phyloP scores from a whole-genome alignment of 2,113 vertebrate species.

The Notarius quadriscutis region DNA sequence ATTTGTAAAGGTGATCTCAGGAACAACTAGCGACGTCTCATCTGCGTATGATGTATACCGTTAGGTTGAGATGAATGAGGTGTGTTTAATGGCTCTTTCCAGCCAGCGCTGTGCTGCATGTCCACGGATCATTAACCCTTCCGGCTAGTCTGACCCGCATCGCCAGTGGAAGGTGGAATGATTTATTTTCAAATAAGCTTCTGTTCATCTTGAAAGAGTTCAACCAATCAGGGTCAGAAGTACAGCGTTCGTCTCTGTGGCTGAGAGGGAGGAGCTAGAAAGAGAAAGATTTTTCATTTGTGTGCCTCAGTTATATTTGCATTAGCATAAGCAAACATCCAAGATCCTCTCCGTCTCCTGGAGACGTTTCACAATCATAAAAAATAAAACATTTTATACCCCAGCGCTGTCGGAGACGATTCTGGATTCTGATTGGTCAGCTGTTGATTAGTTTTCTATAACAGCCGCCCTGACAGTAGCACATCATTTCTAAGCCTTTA shows the following conservation, averaged over 20 bases:
- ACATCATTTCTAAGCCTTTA: no score
- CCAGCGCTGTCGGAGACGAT: not conserved
- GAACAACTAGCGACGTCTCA: slow-evolving; percentile 41
- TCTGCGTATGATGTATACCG: slow-evolving; percentile 37
- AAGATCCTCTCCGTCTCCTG: slow-evolving; percentile 37
- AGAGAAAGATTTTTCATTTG: slow-evolving; percentile 17
- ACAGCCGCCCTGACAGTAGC: not conserved
- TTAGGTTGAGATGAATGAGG: slow-evolving; percentile 47
- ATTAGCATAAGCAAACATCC: slow-evolving; percentile 36
- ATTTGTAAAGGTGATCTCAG: slow-evolving; percentile 49
- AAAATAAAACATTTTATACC: slow-evolving; percentile 39
- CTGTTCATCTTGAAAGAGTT: slow-evolving; percentile 36
- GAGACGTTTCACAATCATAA: slow-evolving; percentile 79
- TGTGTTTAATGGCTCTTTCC: slow-evolving; percentile 49
- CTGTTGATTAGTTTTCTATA: not conserved
- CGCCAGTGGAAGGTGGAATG: slow-evolving; percentile 33
- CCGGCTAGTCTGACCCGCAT: slow-evolving; percentile 33
- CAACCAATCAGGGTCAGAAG: slow-evolving; percentile 15
- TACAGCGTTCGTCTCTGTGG: not conserved
- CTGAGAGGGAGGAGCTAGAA: not conserved
- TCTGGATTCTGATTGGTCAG: slow-evolving; percentile 10
- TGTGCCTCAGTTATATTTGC: slow-evolving; percentile 12
- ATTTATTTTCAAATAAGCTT: slow-evolving; percentile 61
- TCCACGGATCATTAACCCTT: slow-evolving; percentile 56
- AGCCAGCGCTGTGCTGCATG: slow-evolving; percentile 21